Evolutionary conservation across 2,888 invertebrate species (phyloP).

Genomic region (Crepidodera aurea): DNA sequence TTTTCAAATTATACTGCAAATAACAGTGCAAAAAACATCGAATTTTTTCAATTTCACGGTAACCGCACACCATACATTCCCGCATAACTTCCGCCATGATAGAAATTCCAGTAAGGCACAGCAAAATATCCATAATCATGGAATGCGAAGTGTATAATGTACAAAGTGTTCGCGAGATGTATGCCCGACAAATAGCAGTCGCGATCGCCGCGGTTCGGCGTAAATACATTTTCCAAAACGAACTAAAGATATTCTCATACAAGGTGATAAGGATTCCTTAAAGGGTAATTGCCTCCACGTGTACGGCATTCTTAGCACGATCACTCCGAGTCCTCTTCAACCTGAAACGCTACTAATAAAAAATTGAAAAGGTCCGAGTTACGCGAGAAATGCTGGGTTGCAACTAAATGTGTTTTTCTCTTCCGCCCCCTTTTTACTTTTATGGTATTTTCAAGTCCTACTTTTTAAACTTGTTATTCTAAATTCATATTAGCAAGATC

Average conservation of each 20-base stretch:
- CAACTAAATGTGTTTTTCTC: not conserved
- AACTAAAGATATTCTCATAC: constrained; percentile 46
- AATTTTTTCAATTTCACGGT: constrained; percentile 19
- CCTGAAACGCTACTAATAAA: constrained; percentile 31
- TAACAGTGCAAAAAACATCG: not conserved
- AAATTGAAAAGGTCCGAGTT: constrained; percentile 47
- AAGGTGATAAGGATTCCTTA: constrained; percentile 46
- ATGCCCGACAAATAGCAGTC: constrained; percentile 42
- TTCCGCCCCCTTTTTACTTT: too few relatives aligned
- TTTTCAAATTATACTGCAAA: too few relatives aligned
- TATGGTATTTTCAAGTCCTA: too few relatives aligned
- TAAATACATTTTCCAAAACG: constrained; percentile 41
- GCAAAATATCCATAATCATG: constrained; percentile 26
- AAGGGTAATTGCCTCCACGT: constrained; percentile 47
- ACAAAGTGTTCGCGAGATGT: constrained; percentile 45
- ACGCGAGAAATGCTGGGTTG: constrained; percentile 14
- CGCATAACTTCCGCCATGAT: constrained; percentile 32
- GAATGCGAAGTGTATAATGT: constrained; percentile 26
- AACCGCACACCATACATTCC: constrained; percentile 18
- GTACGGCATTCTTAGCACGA: constrained; percentile 43
- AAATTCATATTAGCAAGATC: too few relatives aligned
- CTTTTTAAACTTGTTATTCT: too few relatives aligned
- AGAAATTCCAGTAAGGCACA: constrained; percentile 34
- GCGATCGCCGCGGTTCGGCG: constrained; percentile 20
- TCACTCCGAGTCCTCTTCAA: constrained; percentile 32